Conservation (phyloP, 2,113 vertebrate genomes). For the Syrmaticus mikado region DNA sequence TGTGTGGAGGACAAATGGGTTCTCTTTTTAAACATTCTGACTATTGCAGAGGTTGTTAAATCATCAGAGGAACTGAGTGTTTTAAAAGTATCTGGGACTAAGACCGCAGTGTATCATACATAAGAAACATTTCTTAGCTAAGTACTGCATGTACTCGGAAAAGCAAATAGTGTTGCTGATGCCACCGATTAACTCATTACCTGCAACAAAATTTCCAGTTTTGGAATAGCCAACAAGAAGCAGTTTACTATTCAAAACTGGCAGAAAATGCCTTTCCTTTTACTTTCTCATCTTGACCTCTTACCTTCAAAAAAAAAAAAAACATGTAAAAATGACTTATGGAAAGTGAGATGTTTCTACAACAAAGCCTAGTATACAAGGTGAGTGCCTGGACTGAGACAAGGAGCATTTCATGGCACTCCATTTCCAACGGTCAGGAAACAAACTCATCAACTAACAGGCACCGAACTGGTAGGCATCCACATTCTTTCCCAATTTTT, state of each 20-base stretch:
- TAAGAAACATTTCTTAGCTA: slow-evolving; percentile 2
- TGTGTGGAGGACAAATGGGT: slow-evolving; percentile 35
- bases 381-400: background rate
- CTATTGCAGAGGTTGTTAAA: slow-evolving; percentile 38
- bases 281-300: background rate
- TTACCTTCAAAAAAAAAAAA: background rate
- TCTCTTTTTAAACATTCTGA: slow-evolving; percentile 42
- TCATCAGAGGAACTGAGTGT: slow-evolving; percentile 4
- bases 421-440: background rate
- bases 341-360: background rate
- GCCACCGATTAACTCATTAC: background rate
- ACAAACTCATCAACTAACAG: background rate
- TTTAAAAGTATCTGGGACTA: slow-evolving; percentile 19
- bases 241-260: background rate
- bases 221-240: background rate
- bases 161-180: slow-evolving; percentile 7
- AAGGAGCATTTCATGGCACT: background rate
- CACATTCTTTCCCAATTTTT: slow-evolving; percentile 8
- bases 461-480: background rate
- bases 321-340: background rate
- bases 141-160: background rate
- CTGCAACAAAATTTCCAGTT: background rate
- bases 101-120: background rate
- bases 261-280: background rate
- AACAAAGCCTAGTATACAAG: background rate